phyloP scores from a whole-genome alignment of 2,113 vertebrate genomes.

The Oreochromis aureus region DNA sequence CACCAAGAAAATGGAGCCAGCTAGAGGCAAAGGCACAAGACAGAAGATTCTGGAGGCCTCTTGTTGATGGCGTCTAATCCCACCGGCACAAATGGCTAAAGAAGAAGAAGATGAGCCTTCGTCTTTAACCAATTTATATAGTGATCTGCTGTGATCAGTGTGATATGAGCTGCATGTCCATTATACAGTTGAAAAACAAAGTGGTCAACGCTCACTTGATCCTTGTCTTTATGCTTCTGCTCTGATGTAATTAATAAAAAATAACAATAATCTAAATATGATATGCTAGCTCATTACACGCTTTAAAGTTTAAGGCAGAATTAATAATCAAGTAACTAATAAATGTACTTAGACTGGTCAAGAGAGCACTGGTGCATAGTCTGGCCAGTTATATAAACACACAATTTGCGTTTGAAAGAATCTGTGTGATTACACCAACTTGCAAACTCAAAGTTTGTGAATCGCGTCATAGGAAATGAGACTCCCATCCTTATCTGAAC shows the following conservation, averaged over 20 bases:
- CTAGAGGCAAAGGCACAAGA: background rate
- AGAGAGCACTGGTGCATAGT: background rate
- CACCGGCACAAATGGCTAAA: background rate
- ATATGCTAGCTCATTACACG: background rate
- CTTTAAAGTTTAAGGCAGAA: background rate
- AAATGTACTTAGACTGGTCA: background rate
- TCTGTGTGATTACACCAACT: background rate
- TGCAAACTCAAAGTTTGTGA: background rate
- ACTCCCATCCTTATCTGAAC: background rate
- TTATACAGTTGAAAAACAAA: background rate
- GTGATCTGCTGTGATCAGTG: background rate
- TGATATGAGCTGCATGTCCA: background rate
- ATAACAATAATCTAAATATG: background rate
- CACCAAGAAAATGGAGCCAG: background rate
- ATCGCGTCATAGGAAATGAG: background rate
- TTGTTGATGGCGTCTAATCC: background rate
- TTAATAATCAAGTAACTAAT: background rate
- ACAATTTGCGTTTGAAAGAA: background rate
- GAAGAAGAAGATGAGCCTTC: background rate
- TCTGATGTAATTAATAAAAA: background rate
- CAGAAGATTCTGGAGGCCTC: background rate
- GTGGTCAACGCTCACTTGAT: background rate
- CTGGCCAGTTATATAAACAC: background rate
- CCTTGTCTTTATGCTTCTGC: background rate
- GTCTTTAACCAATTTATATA: background rate